A percentile compares a stretch with the other conserved stretches of the same genome.
Evolutionary conservation across 2,888 invertebrate genomes (phyloP).

Genomic region (Dolichopus griseipennis): DNA sequence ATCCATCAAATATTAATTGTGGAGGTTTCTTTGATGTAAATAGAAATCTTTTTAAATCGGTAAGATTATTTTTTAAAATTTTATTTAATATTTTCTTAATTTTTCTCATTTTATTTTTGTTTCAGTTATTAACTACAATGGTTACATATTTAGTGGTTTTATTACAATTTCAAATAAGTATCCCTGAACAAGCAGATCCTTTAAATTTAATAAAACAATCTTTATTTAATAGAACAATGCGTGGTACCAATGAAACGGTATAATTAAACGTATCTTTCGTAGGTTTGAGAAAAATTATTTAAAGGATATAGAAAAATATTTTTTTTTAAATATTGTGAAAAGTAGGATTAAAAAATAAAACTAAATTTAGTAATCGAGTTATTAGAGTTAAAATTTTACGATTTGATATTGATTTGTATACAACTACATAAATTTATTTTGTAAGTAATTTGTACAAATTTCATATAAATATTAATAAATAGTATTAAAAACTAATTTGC

Average conservation of each 20-base stretch:
- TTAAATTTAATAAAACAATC: not conserved
- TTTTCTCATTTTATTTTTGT: not conserved
- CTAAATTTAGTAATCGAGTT: no score
- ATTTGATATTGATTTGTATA: no score
- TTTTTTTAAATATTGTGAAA: no score
- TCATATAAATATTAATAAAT: no score
- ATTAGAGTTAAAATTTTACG: no score
- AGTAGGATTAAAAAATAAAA: no score
- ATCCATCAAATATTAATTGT: constrained; percentile 62
- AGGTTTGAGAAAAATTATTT: no score
- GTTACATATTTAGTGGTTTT: constrained; percentile 66
- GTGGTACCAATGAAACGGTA: not conserved
- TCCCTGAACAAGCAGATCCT: constrained; percentile 41
- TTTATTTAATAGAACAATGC: not conserved
- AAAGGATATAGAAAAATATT: no score
- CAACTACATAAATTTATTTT: no score
- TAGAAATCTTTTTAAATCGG: constrained; percentile 63
- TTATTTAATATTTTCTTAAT: constrained; percentile 5
- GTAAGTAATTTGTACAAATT: no score
- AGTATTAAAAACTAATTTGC: no score
- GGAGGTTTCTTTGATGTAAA: constrained; percentile 67
- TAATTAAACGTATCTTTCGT: no score
- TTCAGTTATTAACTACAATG: constrained; percentile 62
- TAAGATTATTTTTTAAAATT: constrained; percentile 35
- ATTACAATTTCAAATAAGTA: constrained; percentile 67